A percentile compares a stretch with the other conserved stretches of the same genome.
phyloP scores from a whole-genome alignment of 2,888 invertebrate genomes.

The Ferrisia virgata region DNA sequence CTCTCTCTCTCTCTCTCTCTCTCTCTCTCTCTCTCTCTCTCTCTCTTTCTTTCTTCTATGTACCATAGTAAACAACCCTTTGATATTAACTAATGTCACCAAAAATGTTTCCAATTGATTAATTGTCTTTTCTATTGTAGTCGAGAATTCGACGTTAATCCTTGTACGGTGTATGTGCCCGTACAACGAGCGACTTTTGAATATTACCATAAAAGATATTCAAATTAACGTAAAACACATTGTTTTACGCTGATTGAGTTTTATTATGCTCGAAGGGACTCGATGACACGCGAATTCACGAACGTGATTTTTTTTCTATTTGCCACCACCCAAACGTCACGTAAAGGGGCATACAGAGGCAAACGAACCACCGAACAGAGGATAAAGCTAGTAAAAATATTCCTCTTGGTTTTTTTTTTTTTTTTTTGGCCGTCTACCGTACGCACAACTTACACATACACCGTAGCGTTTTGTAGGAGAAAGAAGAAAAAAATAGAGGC shows the following conservation, averaged over 20 bases:
- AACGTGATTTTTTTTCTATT: not conserved
- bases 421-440: not conserved
- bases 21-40: not conserved
- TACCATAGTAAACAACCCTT: conserved; percentile 25
- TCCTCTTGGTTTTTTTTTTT: too few species aligned
- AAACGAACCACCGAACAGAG: too few species aligned
- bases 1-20: not conserved
- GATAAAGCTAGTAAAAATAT: not conserved
- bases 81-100: conserved; percentile 34
- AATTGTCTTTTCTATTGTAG: conserved; percentile 26
- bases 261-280: not conserved
- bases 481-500: not conserved
- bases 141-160: not conserved
- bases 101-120: conserved; percentile 31
- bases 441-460: not conserved
- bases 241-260: conserved; percentile 11
- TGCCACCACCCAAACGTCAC: too few species aligned
- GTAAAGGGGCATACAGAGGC: too few species aligned
- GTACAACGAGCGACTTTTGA: not conserved
- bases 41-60: not conserved
- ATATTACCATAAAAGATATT: not conserved
- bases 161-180: not conserved
- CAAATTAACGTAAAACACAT: conserved; percentile 1
- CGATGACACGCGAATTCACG: not conserved
- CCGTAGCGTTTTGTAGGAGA: not conserved